These are phyloP conservation scores for Metalampra italica DNA, from an alignment of 2,888 invertebrate genomes.

Conservation along the genomic window DNA sequence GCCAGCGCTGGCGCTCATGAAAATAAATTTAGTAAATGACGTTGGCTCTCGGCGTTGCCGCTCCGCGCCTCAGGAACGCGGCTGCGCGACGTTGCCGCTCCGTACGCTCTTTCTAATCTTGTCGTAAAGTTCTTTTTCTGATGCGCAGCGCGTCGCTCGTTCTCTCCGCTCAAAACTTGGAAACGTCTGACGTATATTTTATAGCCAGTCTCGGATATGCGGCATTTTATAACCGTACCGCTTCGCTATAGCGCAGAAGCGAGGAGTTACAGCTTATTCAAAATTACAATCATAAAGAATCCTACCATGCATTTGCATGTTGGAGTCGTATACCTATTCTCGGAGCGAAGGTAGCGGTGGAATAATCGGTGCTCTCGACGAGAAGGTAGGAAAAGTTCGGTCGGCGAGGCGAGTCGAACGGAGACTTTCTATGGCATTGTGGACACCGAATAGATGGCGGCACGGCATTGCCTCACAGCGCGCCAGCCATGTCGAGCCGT, in stretches of 20 bases:
- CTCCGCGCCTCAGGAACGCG: constrained; percentile 69
- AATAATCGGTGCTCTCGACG: constrained; percentile 52
- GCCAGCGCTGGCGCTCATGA: constrained; percentile 76
- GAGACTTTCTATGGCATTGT: constrained; percentile 78
- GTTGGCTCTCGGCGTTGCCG: constrained; percentile 71
- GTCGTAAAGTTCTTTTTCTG: constrained; percentile 80
- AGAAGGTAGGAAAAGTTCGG: constrained; percentile 72
- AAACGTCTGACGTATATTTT: constrained; percentile 75
- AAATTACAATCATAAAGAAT: constrained; percentile 63
- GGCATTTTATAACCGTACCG: constrained; percentile 67
- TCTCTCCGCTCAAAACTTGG: constrained; percentile 73
- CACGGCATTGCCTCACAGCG: constrained; percentile 71
- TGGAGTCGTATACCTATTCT: constrained; percentile 15
- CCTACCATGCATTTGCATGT: constrained; percentile 32
- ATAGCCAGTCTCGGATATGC: constrained; percentile 67
- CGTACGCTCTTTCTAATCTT: constrained; percentile 77
- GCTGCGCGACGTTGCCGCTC: constrained; percentile 72
- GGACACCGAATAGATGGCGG: constrained; percentile 71
- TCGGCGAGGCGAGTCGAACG: constrained; percentile 68
- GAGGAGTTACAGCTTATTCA: constrained; percentile 60
- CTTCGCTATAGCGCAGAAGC: constrained; percentile 41
- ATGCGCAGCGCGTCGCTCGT: constrained; percentile 73
- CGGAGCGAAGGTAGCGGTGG: constrained; percentile 31
- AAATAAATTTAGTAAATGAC: constrained; percentile 79
- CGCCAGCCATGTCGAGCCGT: constrained; percentile 60